Evolutionary conservation across 2,113 vertebrate species (phyloP).

Genomic region (Rhinoptilus africanus): DNA sequence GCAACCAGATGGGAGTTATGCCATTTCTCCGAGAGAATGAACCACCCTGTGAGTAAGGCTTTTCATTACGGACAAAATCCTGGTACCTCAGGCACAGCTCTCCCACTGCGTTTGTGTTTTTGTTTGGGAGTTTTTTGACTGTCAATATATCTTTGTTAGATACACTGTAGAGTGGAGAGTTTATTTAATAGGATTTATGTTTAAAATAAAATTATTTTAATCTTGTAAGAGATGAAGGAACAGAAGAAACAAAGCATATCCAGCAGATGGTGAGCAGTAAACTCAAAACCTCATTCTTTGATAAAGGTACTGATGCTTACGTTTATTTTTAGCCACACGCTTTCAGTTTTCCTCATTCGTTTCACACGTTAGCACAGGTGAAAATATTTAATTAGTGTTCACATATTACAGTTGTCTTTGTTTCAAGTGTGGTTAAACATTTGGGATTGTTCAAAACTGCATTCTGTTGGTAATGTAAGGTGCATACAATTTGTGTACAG

Average conservation of each 20-base stretch:
- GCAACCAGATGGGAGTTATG: conserved; percentile 35
- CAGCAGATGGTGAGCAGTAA: background rate
- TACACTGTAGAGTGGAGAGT: background rate
- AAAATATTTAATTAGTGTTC: background rate
- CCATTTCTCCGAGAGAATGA: background rate
- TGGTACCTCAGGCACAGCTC: background rate
- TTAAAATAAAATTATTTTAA: background rate
- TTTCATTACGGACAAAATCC: background rate
- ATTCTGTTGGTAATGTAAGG: background rate
- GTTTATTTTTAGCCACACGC: background rate
- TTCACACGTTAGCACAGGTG: background rate
- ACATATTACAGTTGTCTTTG: background rate
- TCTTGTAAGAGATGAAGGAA: background rate
- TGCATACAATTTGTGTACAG: background rate
- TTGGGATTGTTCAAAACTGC: background rate
- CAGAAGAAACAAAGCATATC: background rate
- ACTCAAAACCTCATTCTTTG: background rate
- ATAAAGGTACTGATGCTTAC: background rate
- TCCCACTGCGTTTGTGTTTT: background rate
- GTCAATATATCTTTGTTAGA: background rate
- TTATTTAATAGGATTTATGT: background rate
- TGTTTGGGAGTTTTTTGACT: background rate
- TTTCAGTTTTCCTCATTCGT: background rate
- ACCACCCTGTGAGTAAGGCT: background rate
- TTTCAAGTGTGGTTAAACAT: background rate